These are phyloP conservation scores for Pseudochirops corinnae DNA, from an alignment of 2,797 vertebrate genomes.

Conservation along the genomic window DNA sequence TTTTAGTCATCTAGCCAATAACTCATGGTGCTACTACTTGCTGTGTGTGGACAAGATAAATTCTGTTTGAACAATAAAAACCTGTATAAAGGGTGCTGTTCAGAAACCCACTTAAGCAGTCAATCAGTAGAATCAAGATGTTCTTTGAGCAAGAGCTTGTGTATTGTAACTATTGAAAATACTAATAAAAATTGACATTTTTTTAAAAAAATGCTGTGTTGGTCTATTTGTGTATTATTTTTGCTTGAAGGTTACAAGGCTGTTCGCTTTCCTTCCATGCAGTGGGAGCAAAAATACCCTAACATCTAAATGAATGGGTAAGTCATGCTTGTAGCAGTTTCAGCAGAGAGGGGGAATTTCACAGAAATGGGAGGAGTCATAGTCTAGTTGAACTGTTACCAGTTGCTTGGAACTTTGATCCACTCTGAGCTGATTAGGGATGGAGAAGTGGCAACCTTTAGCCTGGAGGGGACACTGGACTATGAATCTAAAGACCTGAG, in stretches of 20 bases:
- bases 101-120: conserved; percentile 52
- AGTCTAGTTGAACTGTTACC: conserved; percentile 7
- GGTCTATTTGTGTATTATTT: background rate
- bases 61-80: conserved; percentile 34
- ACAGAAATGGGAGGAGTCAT: background rate
- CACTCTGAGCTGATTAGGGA: background rate
- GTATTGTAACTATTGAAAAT: conserved; percentile 40
- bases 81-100: conserved; percentile 40
- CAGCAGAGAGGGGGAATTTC: conserved; percentile 2
- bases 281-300: background rate
- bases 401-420: conserved; percentile 1
- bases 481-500: background rate
- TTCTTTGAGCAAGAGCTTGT: background rate
- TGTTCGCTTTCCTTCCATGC: background rate
- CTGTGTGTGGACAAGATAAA: conserved; percentile 9
- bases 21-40: conserved; percentile 49
- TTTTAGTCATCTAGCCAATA: background rate
- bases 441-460: background rate
- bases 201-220: background rate
- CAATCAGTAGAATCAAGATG: conserved; percentile 40
- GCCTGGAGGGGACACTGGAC: background rate
- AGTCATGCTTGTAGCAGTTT: conserved; percentile 30
- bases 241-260: background rate
- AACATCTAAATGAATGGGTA: background rate
- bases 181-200: conserved; percentile 47